These are phyloP conservation scores for Lasioglossum albipes DNA, from an alignment of 1,140 invertebrate species.

Conservation along the genomic window DNA sequence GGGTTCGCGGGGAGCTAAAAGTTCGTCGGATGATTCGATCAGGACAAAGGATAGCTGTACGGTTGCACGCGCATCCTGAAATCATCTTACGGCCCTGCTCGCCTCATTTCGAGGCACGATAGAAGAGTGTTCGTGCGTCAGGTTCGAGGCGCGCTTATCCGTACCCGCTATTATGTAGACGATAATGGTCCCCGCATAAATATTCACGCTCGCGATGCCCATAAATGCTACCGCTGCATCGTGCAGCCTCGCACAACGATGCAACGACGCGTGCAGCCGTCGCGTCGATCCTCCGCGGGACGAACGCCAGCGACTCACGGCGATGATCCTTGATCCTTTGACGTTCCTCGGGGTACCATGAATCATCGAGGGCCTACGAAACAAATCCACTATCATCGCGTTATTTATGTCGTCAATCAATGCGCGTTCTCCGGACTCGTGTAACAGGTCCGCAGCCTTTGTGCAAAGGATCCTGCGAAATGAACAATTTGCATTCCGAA, in stretches of 20 bases:
- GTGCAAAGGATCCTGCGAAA: too few relatives aligned
- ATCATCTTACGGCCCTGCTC: conserved; percentile 45
- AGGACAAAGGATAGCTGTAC: neutral
- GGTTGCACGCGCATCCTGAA: neutral
- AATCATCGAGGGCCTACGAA: conserved; percentile 16
- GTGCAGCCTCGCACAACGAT: conserved; percentile 33
- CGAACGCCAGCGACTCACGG: neutral
- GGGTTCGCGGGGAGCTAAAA: neutral
- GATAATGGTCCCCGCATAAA: conserved; percentile 78
- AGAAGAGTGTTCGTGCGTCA: conserved; percentile 11
- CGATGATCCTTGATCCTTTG: conserved; percentile 21
- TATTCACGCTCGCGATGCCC: conserved; percentile 77
- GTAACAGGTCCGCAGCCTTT: too few relatives aligned
- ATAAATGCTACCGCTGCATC: conserved; percentile 77
- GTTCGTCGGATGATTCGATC: neutral
- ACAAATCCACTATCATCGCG: neutral
- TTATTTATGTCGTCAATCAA: conserved; percentile 40
- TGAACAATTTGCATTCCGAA: too few relatives aligned
- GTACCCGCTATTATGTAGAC: conserved; percentile 76
- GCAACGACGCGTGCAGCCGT: conserved; percentile 12
- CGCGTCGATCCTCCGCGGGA: neutral
- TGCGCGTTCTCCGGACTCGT: too few relatives aligned
- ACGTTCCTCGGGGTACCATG: conserved; percentile 17
- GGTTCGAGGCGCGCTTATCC: conserved; percentile 62
- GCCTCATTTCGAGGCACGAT: conserved; percentile 22